These are phyloP conservation scores for Ligdia adustata DNA, from an alignment of 2,888 invertebrate species.

Conservation along the genomic window DNA sequence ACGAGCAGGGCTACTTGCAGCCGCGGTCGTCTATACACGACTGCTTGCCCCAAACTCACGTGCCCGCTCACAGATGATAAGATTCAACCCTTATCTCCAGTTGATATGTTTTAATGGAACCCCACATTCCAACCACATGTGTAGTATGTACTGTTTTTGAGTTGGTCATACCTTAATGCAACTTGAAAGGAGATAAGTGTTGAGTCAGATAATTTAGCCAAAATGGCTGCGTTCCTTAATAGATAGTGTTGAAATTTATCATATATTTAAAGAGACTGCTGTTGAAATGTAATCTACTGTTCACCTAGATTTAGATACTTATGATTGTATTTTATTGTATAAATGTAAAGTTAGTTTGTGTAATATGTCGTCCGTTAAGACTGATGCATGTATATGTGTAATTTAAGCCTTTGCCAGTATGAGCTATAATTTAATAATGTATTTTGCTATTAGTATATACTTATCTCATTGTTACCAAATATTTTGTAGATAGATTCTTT, in stretches of 20 bases:
- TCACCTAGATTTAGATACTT: conserved; percentile 52
- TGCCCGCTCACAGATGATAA: conserved; percentile 77
- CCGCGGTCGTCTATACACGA: conserved; percentile 80
- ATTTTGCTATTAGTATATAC: conserved; percentile 80
- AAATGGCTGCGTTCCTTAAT: conserved; percentile 62
- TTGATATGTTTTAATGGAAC: conserved; percentile 77
- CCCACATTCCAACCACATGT: conserved; percentile 79
- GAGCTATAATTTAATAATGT: conserved; percentile 63
- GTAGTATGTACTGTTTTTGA: conserved; percentile 68
- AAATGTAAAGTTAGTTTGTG: conserved; percentile 40
- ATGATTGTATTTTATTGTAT: conserved; percentile 54
- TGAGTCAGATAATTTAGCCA: conserved; percentile 62
- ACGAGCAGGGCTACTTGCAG: conserved; percentile 81
- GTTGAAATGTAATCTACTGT: conserved; percentile 58
- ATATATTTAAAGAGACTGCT: conserved; percentile 63
- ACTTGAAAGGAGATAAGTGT: conserved; percentile 65
- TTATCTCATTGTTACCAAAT: conserved; percentile 83
- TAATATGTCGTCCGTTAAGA: conserved; percentile 59
- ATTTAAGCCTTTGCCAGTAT: conserved; percentile 71
- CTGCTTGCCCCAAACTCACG: conserved; percentile 79
- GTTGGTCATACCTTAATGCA: conserved; percentile 71
- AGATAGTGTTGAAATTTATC: conserved; percentile 51
- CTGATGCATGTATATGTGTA: conserved; percentile 68
- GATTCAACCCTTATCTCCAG: conserved; percentile 66
- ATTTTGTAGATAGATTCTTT: conserved; percentile 74